These are phyloP conservation scores for Dorcus parallelipipedus DNA, from an alignment of 2,888 invertebrate species.

Conservation along the genomic window DNA sequence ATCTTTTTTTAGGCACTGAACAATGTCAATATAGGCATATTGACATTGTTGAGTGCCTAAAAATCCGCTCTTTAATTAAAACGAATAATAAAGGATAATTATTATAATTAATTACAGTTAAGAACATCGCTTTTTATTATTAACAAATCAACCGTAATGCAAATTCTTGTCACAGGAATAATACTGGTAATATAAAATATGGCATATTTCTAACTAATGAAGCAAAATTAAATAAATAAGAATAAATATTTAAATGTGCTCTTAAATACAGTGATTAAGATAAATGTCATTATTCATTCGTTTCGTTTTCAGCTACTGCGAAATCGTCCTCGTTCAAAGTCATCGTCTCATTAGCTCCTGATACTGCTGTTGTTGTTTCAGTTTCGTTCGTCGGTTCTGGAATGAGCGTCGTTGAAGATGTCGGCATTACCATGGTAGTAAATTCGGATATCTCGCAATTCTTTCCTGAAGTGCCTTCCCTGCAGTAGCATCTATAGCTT, in stretches of 20 bases:
- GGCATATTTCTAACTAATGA: too few relatives aligned
- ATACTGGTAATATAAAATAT: too few relatives aligned
- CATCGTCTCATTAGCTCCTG: background rate
- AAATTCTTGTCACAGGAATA: too few relatives aligned
- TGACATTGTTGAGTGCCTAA: too few relatives aligned
- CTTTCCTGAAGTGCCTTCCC: constrained; percentile 70
- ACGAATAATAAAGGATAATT: too few relatives aligned
- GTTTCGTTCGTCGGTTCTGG: background rate
- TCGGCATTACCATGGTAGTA: constrained; percentile 44
- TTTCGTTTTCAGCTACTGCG: constrained; percentile 21
- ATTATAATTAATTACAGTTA: too few relatives aligned
- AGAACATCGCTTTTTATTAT: too few relatives aligned
- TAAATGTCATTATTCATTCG: constrained; percentile 4
- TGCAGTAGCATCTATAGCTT: constrained; percentile 71
- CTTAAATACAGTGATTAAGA: constrained; percentile 15
- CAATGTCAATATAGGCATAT: too few relatives aligned
- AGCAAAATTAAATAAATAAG: too few relatives aligned
- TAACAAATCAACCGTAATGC: too few relatives aligned
- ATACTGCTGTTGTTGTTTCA: background rate
- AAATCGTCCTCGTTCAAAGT: background rate
- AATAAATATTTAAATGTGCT: background rate
- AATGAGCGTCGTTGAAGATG: constrained; percentile 9
- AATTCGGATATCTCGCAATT: constrained; percentile 68
- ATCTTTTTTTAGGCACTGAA: too few relatives aligned
- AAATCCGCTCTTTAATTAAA: too few relatives aligned